Evolutionary conservation across 2,797 vertebrate genomes (phyloP).

Genomic region (Helarctos malayanus): DNA sequence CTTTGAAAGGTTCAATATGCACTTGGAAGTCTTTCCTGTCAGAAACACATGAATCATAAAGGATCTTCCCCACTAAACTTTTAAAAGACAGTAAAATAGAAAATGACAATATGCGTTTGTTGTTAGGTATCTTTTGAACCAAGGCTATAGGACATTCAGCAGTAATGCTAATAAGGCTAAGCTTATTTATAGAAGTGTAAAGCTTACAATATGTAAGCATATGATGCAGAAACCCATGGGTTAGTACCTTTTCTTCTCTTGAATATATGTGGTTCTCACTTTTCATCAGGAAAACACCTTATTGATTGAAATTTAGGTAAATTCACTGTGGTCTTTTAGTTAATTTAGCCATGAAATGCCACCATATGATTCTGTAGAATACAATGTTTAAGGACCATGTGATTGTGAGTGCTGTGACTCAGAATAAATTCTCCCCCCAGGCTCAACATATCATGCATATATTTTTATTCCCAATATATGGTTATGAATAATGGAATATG

Average conservation of each 20-base stretch:
- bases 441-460: neutral
- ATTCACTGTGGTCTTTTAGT: neutral
- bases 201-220: neutral
- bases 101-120: neutral
- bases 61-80: neutral
- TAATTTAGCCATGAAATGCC: neutral
- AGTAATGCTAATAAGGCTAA: neutral
- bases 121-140: neutral
- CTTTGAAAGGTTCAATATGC: conserved; percentile 81
- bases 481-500: neutral
- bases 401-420: neutral
- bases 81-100: conserved; percentile 1
- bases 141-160: neutral
- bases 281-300: neutral
- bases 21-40: conserved; percentile 80
- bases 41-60: conserved; percentile 70
- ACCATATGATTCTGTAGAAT: neutral
- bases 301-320: neutral
- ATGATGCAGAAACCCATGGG: neutral
- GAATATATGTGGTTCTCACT: neutral
- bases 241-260: neutral
- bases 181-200: neutral
- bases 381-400: neutral
- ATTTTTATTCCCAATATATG: neutral
- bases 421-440: neutral